These are phyloP conservation scores for Cervus canadensis DNA, from an alignment of 2,113 vertebrate species.

Conservation along the genomic window DNA sequence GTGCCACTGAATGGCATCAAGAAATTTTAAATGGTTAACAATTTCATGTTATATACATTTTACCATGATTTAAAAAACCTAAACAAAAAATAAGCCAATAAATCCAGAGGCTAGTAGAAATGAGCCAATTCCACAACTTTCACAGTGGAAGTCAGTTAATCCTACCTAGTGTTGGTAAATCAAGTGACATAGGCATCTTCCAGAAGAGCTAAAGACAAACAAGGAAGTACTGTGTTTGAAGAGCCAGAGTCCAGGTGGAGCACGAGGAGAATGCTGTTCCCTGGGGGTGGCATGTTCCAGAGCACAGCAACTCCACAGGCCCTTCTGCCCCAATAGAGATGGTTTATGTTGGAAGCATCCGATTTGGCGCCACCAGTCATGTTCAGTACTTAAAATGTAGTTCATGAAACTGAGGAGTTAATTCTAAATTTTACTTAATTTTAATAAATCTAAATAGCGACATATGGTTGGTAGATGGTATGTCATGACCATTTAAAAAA, in stretches of 20 bases:
- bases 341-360: too few species aligned
- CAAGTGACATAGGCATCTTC: not conserved
- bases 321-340: not conserved
- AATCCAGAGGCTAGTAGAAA: not conserved
- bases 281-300: fast-evolving
- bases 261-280: fast-evolving
- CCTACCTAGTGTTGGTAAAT: not conserved
- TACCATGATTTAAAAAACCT: not conserved
- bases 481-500: not conserved
- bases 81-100: not conserved
- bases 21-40: not conserved
- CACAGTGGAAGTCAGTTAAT: not conserved
- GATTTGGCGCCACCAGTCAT: not conserved
- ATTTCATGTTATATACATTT: not conserved
- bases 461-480: not conserved
- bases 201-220: not conserved
- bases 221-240: not conserved
- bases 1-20: not conserved
- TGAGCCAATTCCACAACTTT: not conserved
- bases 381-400: not conserved
- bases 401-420: not conserved
- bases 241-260: fast-evolving
- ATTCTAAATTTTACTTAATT: not conserved
- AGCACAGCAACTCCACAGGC: not conserved
- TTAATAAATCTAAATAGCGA: slow-evolving; percentile 11